phyloP scores from a whole-genome alignment of 1,140 invertebrate genomes.

The Achroia grisella region DNA sequence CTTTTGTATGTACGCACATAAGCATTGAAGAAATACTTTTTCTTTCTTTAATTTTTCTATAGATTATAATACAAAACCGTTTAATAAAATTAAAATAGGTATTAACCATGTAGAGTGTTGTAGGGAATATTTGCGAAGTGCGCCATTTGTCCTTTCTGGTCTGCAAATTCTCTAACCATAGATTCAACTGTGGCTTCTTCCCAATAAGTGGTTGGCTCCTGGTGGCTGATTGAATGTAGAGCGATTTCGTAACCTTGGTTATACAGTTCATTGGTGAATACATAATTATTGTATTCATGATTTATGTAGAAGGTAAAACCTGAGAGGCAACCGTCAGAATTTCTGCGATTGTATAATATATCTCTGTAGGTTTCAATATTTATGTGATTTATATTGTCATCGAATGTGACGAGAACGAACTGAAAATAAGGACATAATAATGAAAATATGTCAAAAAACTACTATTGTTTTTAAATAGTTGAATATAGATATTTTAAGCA shows the following conservation, averaged over 20 bases:
- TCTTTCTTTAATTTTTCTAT: no score
- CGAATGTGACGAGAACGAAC: constrained; percentile 77
- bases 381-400: constrained; percentile 79
- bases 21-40: no score
- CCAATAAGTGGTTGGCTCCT: constrained; percentile 71
- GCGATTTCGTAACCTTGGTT: constrained; percentile 80
- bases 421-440: neutral
- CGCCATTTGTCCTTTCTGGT: constrained; percentile 69
- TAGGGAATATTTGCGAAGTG: constrained; percentile 75
- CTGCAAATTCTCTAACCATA: constrained; percentile 75
- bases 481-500: no score
- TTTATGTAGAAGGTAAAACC: constrained; percentile 79
- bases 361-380: constrained; percentile 79
- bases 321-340: constrained; percentile 79
- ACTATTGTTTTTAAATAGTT: no score
- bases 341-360: constrained; percentile 73
- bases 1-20: no score
- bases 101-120: constrained; percentile 60
- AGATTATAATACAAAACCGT: no score
- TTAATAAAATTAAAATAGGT: constrained; percentile 8
- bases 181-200: constrained; percentile 46
- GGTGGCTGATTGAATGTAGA: constrained; percentile 76
- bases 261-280: constrained; percentile 77
- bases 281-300: constrained; percentile 82
- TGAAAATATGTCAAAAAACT: no score